Evolutionary conservation across 1,140 invertebrate genomes (phyloP), one percentile per base, ranked within the genome.

Genomic region (Ooceraea biroi): DNA sequence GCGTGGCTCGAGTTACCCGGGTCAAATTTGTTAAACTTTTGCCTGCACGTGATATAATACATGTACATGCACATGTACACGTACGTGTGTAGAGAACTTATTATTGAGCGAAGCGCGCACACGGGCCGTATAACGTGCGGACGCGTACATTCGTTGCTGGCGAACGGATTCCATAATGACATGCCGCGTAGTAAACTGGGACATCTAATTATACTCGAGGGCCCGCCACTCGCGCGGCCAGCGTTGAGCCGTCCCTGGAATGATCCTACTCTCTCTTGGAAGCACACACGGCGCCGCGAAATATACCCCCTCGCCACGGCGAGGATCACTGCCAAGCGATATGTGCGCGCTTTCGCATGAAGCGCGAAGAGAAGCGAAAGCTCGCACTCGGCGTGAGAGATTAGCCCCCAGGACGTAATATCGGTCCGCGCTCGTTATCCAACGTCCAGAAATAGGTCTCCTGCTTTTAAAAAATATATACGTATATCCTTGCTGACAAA

Each of bases 161-260:
- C 83, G 86, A 88, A 83, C 80, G 88, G 89, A 90, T 90, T 90
- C 78, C 88, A 89, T 90, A 91, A 91, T 91, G 90, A 91, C 89
- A 91, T 89, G 82, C 89, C 77, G 83, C 85, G 71, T 80, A 46
- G 89, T 89, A 90, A 91, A 91, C 90, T 91, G 85, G 90, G 90
- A 89, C 90, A 90, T 90, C 90, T 91, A 91, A 91, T 91, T 91
- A 91, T 91, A 91, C 90, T 85, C 90, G 89, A 91, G 90, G 88
- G 89, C 89, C 88, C 82, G 77, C 80, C 71, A 88, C 84, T 88
- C 84, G 58, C 25, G 22, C 65, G 25, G 25, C 19, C 66, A 84
- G 84, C 66, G 86, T 88, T 88, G 72, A 82, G 61, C 58, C 85
- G 85, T 80, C 80, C 85, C 86, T 88, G 86, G 82, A 88, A 63